phyloP scores from a whole-genome alignment of 2,113 vertebrate genomes.

The Elachura formosa region DNA sequence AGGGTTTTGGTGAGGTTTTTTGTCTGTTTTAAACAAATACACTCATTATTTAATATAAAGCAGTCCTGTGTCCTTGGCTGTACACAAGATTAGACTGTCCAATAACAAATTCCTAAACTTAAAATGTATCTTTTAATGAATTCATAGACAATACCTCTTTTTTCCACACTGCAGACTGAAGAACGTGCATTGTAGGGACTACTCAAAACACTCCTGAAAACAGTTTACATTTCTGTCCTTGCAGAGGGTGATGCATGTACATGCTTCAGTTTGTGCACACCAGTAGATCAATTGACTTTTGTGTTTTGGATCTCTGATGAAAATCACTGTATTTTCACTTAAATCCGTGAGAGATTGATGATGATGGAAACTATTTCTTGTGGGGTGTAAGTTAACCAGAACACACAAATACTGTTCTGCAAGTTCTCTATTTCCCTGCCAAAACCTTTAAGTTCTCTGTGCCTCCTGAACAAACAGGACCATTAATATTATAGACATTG shows the following conservation, averaged over 20 bases:
- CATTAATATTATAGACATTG: not conserved
- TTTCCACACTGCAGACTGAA: not conserved
- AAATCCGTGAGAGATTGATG: not conserved
- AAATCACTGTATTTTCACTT: not conserved
- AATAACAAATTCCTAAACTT: not conserved
- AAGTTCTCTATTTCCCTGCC: not conserved
- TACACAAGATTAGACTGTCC: not conserved
- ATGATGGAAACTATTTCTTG: not conserved
- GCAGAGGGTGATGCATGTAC: not conserved
- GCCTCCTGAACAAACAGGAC: not conserved
- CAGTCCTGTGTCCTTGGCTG: not conserved
- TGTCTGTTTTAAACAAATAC: not conserved
- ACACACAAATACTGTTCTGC: not conserved
- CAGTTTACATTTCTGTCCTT: not conserved
- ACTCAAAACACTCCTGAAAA: not conserved
- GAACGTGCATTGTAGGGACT: not conserved
- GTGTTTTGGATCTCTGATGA: not conserved
- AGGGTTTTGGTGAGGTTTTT: fast-evolving
- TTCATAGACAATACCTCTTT: not conserved
- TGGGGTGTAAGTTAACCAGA: not conserved
- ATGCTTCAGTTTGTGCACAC: not conserved
- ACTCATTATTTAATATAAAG: not conserved
- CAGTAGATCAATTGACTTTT: not conserved
- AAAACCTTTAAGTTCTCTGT: not conserved
- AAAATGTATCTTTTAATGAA: not conserved